phyloP scores from a whole-genome alignment of 2,797 vertebrate genomes.

The Xyrichtys novacula region DNA sequence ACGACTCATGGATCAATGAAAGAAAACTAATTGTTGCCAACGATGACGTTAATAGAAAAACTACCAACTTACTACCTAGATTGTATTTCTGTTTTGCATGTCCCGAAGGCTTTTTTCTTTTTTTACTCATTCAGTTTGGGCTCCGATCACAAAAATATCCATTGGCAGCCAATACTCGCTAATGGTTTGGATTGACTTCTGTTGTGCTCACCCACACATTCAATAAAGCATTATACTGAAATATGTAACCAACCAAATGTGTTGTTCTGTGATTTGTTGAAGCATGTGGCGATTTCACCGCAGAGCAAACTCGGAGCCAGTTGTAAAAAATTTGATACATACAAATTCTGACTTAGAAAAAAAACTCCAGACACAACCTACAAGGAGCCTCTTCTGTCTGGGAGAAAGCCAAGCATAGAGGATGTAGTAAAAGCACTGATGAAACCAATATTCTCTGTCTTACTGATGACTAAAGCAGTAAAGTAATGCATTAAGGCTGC shows the following conservation, averaged over 20 bases:
- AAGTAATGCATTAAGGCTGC: constrained; percentile 69
- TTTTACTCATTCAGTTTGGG: background rate
- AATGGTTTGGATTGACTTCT: constrained; percentile 7
- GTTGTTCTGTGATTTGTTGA: constrained; percentile 2
- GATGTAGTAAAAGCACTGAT: constrained; percentile 58
- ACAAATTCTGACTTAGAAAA: constrained; percentile 25
- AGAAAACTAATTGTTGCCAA: too few relatives aligned
- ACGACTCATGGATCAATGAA: too few relatives aligned
- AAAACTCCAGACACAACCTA: constrained; percentile 44
- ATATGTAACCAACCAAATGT: background rate
- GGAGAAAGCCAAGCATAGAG: constrained; percentile 48
- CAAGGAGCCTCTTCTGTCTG: constrained; percentile 37
- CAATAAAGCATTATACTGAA: constrained; percentile 2
- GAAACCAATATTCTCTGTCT: constrained; percentile 43
- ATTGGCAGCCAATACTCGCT: background rate
- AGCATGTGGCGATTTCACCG: constrained; percentile 13
- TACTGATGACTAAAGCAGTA: constrained; percentile 54
- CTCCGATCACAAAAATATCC: background rate
- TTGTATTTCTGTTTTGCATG: too few relatives aligned
- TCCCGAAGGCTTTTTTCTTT: too few relatives aligned
- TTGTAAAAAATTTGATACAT: constrained; percentile 29
- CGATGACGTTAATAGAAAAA: too few relatives aligned
- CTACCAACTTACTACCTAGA: too few relatives aligned
- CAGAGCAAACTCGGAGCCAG: constrained; percentile 11
- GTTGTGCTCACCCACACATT: constrained; percentile 10